Base-by-base conservation (phyloP, 92 coral and sea anemone species). In the Isaurus tuberculatus region DNA sequence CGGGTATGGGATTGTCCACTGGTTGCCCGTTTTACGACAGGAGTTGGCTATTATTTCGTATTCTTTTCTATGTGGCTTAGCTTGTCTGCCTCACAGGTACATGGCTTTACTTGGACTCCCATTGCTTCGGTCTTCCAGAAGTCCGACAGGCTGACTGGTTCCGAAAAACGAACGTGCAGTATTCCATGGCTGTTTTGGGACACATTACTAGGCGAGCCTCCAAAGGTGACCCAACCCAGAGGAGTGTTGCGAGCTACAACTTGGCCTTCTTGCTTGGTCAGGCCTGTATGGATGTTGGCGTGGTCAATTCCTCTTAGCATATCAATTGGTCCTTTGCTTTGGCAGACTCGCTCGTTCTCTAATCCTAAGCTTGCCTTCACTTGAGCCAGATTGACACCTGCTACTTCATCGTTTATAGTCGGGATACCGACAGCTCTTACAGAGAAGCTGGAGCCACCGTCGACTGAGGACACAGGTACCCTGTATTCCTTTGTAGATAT, bases 201-300 rank as follows among this genome's bases (percentile, higher is more conserved):
- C 53, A 53, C 14, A 29, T 83, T 72, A 25, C 79, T 75, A 15
- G 88, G 49, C 53, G 88, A 16, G 6, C 83, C 71, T 60, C 94
- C 94, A 80, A 90, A 87, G 65, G 87, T 75, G 14, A 90, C 94
- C 88, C 89, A 91, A 17, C 94, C 90, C 9, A 88, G 92, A 10
- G 90, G 86, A 32, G 92, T 75, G 20, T 79, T 79, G 8, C 90
- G 83, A 31, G 94, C 87, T 31, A 78, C 89, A 44, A 90, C 20
- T 11, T 90, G 83, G 61, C 61, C 87, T 40, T 34, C 65, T 30
- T 85, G 82, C 66, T 73, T 89, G 22, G 87, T 89, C 72, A 44
- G 80, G 66, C 92, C 88, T 8, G 89, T 87, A 70, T 87, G 91
- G 65, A 86, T 74, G 26, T 86, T 65, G 60, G 90, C 88, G 58